Conservation (phyloP, 1,140 invertebrate species). For the Odontomachus brunneus region DNA sequence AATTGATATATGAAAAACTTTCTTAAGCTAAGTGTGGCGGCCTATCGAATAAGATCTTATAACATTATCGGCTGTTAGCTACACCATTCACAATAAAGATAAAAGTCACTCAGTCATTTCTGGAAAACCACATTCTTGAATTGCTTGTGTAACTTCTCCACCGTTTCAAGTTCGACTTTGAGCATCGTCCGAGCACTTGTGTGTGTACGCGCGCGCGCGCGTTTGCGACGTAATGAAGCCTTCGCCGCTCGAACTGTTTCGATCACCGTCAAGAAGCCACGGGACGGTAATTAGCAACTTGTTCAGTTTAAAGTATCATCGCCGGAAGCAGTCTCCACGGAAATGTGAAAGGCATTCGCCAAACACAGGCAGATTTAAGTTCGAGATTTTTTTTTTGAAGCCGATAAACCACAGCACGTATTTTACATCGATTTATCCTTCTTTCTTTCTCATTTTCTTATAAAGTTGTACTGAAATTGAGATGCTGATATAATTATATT, state of each 20-base stretch:
- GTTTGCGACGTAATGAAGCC: constrained; percentile 37
- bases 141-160: not conserved
- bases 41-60: constrained; percentile 4
- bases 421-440: too few species aligned
- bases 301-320: constrained; percentile 45
- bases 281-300: constrained; percentile 47
- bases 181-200: constrained; percentile 20
- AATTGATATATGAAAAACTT: too few species aligned
- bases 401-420: not conserved
- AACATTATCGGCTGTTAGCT: constrained; percentile 11
- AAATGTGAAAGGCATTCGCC: not conserved
- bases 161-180: constrained; percentile 2
- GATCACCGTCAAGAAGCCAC: constrained; percentile 41
- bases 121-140: constrained; percentile 14
- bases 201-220: constrained; percentile 9
- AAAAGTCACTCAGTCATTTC: not conserved
- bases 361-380: constrained; percentile 15
- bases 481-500: too few species aligned
- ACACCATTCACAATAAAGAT: not conserved
- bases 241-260: constrained; percentile 36
- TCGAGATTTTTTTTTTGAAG: not conserved
- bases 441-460: too few species aligned
- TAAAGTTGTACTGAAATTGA: too few species aligned
- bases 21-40: not conserved
- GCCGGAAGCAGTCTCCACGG: constrained; percentile 3